A percentile compares a stretch with the other conserved stretches of the same genome.
Conservation (phyloP, 2,888 invertebrate species). For the Euproctis similis region DNA sequence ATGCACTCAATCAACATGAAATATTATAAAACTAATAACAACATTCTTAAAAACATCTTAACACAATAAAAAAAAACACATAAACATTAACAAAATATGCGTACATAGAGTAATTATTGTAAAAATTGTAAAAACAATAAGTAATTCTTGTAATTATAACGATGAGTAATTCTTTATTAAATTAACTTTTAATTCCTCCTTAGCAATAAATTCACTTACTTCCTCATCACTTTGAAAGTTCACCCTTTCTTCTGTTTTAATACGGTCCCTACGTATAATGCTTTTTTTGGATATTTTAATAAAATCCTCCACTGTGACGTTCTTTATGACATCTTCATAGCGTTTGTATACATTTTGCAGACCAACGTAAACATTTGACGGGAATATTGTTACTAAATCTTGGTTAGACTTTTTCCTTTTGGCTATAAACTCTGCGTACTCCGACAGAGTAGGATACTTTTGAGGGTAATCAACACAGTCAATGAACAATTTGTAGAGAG, state of each 20-base stretch:
- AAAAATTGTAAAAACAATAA: no score
- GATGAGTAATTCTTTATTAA: background rate
- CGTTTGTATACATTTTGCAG: background rate
- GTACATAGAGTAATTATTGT: no score
- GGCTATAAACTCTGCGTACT: background rate
- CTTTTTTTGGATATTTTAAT: background rate
- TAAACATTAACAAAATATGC: no score
- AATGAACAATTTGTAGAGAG: constrained; percentile 2
- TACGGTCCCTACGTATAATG: background rate
- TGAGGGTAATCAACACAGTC: background rate
- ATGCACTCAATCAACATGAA: no score
- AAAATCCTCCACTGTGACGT: background rate
- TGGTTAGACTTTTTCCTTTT: constrained; percentile 1
- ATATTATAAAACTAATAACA: no score
- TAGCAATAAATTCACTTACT: background rate
- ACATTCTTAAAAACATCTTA: no score
- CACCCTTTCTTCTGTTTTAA: background rate
- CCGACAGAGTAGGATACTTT: constrained; percentile 1
- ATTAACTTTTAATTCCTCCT: background rate
- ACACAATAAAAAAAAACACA: no score
- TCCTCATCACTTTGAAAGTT: background rate
- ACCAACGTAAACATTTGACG: background rate
- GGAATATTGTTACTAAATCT: constrained; percentile 1
- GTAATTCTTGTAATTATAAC: no score
- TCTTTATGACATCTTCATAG: background rate